Conservation (phyloP, 2,888 invertebrate species). For the Hanleya hanleyi region DNA sequence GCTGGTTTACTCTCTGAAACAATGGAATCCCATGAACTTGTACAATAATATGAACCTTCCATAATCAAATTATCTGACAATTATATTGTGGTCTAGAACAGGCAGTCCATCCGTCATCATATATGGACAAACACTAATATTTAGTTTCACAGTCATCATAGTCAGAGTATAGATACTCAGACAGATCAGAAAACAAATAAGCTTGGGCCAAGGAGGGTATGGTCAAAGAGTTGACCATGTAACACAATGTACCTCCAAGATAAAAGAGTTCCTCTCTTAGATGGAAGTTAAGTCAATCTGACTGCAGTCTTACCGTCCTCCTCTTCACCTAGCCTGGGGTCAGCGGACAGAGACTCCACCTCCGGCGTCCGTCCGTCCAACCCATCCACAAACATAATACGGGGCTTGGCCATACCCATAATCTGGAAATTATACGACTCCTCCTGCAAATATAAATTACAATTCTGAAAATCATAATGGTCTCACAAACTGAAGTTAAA, state of each 20-base stretch:
- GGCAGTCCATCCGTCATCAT: background rate
- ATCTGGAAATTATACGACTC: slow-evolving; percentile 67
- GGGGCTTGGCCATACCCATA: slow-evolving; percentile 60
- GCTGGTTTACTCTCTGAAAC: slow-evolving; percentile 34
- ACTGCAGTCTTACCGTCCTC: slow-evolving; percentile 51
- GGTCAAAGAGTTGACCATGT: too few relatives aligned
- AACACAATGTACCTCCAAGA: too few relatives aligned
- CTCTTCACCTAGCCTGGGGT: slow-evolving; percentile 47
- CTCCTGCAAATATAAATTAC: slow-evolving; percentile 49
- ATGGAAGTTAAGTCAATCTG: too few relatives aligned
- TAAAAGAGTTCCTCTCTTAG: too few relatives aligned
- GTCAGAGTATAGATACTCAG: too few relatives aligned
- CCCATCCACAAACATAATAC: slow-evolving; percentile 68
- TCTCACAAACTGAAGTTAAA: background rate
- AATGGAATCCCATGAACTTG: background rate
- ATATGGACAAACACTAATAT: too few relatives aligned
- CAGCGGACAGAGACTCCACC: slow-evolving; percentile 62
- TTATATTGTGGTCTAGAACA: background rate
- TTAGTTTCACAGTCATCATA: too few relatives aligned
- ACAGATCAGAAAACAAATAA: too few relatives aligned
- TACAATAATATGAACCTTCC: background rate
- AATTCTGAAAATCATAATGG: background rate
- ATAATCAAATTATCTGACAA: background rate
- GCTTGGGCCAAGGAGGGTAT: too few relatives aligned
- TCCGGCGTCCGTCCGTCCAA: slow-evolving; percentile 60